Evolutionary conservation across 2,797 vertebrate genomes (phyloP), one percentile per base, ranked within the genome.

Genomic region (Channa striata): DNA sequence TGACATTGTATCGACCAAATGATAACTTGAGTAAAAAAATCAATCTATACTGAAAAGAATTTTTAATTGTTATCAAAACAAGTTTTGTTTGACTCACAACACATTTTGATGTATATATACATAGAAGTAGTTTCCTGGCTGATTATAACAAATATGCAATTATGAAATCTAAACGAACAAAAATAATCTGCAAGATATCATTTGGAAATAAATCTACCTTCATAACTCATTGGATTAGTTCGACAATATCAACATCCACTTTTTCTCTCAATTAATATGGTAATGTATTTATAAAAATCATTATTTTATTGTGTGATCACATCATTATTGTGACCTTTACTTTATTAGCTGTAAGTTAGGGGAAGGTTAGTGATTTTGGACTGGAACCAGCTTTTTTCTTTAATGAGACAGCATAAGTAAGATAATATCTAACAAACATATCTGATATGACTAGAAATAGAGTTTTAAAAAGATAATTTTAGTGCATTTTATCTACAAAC

Each of bases 271-370:
- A 59, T 54, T 25, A 49, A 52, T 48, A 36, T 39, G 36, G 57
- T 52, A 30, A 12, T 53, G 30, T 21, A 21, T 53, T 69, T 9
- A 11, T 50, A 65, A 37, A 57, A 25, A 23, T 59, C 7, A 25
- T 59, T 59, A 66, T 50, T 23, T 54, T 37, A 11, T 39, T 19
- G 19, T 57, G 33, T 50, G 8, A 58, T 69, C 11, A 52, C 34
- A 48, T 53, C 5, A 16, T 74, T 57, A 58, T 59, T 39, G 8
- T 68, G 40, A 79, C 69, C 70, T 68, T 56, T 62, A 40, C 23
- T 42, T 68, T 62, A 7, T 30, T 52, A 39, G 44, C 17, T 12
- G 16, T 47, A 14, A 53, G 2, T 57, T 16, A 11, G 46, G 25
- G 19, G 40, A 39, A 39, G 47, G 33, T 46, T 14, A 11, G 2